Base-by-base conservation (phyloP, 2,113 vertebrate genomes). In the Ariopsis seemanni region DNA sequence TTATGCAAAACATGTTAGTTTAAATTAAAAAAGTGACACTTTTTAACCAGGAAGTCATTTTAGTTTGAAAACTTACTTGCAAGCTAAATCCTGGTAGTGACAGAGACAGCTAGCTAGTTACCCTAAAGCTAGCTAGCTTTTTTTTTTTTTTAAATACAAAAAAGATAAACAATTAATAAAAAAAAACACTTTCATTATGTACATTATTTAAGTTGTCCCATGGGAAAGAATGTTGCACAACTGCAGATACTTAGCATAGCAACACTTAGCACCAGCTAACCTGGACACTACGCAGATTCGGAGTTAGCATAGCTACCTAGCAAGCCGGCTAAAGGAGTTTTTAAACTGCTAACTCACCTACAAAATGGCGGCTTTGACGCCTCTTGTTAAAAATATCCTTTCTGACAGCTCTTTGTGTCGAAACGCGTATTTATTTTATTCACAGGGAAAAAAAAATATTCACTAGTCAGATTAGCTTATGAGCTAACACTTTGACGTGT, bases 401-500 rank as follows among this genome's bases (percentile, higher is more conserved):
- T 4, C 30, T 14, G 34, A 2, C 0, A 7, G 30, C 11, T 82
- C 30, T 7, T 48, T 22, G 18, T 60, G 30, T 62, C 30, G 57
- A 82, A 62, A 25, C 25, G 25, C 5, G 1, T 12, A 42, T 7
- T 12, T 14, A 22, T 18, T 52, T n/a, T 20, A 57, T 6, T 9
- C 25, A 11, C 52, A 42, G 42, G 42, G 4, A 74, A 11, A 9
- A 84, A 74, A 11, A 9, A 84, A 57, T 9, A 4, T 34, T 7
- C 27, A 22, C 67, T 53, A 30, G 1, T 0, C 53, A 50, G 30
- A 4, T 58, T 25, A 60, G 55, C 84, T 42, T 3, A 6, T 48
- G 62, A 62, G 79, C 79, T 42, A 34, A 42, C 27, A 60, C 18
- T 20, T 60, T 84, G 84, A 85, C 55, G 69, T 48, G 84, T 85